Conservation (phyloP, 2,113 vertebrate genomes). For the Barbus barbus region DNA sequence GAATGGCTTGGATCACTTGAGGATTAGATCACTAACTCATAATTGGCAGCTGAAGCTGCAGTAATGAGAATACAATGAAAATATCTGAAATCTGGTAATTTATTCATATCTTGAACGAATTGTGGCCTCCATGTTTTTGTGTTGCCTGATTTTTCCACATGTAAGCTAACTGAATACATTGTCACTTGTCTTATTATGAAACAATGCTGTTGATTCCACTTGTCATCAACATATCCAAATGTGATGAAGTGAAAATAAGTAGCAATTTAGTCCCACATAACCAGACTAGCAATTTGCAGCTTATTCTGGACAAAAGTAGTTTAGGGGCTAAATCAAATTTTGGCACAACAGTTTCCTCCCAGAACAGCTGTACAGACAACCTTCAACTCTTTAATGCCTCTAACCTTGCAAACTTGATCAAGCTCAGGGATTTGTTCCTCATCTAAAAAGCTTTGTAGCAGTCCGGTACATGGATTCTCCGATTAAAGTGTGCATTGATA, state of each 20-base stretch:
- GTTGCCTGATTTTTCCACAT: neutral
- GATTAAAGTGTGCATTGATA: neutral
- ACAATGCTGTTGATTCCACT: neutral
- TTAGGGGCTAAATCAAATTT: neutral
- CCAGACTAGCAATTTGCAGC: conserved; percentile 45
- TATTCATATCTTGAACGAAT: neutral
- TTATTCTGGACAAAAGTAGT: neutral
- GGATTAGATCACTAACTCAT: neutral
- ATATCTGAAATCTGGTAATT: neutral
- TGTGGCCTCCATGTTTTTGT: neutral
- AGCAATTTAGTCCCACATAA: conserved; percentile 36
- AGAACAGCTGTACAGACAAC: neutral
- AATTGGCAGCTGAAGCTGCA: conserved; percentile 18
- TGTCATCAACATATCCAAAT: conserved; percentile 13
- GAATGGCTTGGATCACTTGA: neutral
- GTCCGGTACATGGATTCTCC: neutral
- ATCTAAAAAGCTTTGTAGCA: neutral
- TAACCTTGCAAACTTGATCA: neutral
- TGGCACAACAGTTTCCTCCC: neutral
- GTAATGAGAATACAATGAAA: conserved; percentile 26
- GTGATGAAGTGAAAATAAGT: conserved; percentile 34
- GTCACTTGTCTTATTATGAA: neutral
- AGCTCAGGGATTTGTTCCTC: neutral
- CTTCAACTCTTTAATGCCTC: neutral
- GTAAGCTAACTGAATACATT: neutral